Base-by-base conservation (phyloP, 2,797 vertebrate genomes). In the Pogonophryne albipinna region DNA sequence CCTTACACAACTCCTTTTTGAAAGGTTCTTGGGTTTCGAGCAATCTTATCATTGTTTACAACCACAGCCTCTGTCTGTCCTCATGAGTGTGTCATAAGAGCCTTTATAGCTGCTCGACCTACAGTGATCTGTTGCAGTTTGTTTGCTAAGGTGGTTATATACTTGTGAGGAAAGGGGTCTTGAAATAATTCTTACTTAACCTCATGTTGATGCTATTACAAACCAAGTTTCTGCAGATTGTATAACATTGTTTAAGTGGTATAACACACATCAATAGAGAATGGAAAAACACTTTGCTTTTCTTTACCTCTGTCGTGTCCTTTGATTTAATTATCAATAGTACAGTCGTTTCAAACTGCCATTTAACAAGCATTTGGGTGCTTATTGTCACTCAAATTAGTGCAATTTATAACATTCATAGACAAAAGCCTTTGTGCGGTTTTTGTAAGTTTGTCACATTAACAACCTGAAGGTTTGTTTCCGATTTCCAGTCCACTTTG, bases 11-110 rank as follows among this genome's bases (percentile, higher is more conserved):
- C 20, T 59, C 10, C 15, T 61, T 47, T 16, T 61, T 49, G 42
- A 75, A 73, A 50, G 38, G 23, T n/a, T 15, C 51, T 77, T 31
- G 13, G 45, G 53, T 75, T 85, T 71, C 61, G 41, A 72, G 52
- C 12, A 34, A 9, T 58, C 63, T 80, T 86, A 82, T 87, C 79
- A 65, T 38, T 51, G 44, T 81, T 87, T 64, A 6, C 23, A 66
- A 64, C 58, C 55, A 19, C 42, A 31, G 55, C 20, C 56, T 68
- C 23, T 65, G 44, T 69, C 57, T 63, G 69, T 42, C 19, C 19
- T 14, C 15, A 10, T 13, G 15, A 45, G 38, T 63, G 70, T 71
- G n/a, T 52, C 67, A 55, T 72, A 78, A 67, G 44, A 41, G 53
- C 20, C 19, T 19, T 17, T 80, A 53, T 49, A 59, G 38, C 41